A percentile compares a stretch with the other conserved stretches of the same genome.
Evolutionary conservation across 2,888 invertebrate genomes (phyloP).

Genomic region (Perizoma affinitatum): DNA sequence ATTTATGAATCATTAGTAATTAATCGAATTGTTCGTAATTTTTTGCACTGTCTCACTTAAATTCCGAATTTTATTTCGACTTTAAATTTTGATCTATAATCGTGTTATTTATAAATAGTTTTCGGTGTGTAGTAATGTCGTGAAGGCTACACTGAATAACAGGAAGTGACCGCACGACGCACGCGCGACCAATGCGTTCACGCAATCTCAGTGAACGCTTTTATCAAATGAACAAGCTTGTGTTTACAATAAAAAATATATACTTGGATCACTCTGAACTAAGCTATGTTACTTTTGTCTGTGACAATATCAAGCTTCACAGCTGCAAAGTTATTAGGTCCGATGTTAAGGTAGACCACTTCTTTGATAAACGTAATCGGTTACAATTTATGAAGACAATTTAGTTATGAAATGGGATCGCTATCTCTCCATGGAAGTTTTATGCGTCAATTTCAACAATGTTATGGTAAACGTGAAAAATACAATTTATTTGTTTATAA

Average conservation of each 20-base stretch:
- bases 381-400: too few species aligned
- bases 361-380: too few species aligned
- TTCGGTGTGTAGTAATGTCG: background rate
- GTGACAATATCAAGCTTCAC: too few species aligned
- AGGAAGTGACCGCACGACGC: constrained; percentile 34
- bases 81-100: background rate
- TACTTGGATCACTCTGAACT: too few species aligned
- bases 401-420: too few species aligned
- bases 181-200: constrained; percentile 25
- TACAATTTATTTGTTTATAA: background rate
- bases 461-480: background rate
- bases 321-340: too few species aligned
- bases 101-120: constrained; percentile 8
- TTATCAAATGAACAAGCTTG: constrained; percentile 29
- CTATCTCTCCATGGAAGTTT: too few species aligned
- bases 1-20: too few species aligned
- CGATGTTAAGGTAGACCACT: too few species aligned
- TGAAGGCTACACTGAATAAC: constrained; percentile 8
- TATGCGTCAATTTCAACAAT: too few species aligned
- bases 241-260: constrained; percentile 1
- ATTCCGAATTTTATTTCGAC: background rate
- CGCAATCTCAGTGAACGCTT: constrained; percentile 28
- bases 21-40: too few species aligned
- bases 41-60: background rate
- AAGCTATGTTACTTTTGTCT: too few species aligned